Conservation (phyloP, 2,113 vertebrate genomes). For the Madoqua kirkii region DNA sequence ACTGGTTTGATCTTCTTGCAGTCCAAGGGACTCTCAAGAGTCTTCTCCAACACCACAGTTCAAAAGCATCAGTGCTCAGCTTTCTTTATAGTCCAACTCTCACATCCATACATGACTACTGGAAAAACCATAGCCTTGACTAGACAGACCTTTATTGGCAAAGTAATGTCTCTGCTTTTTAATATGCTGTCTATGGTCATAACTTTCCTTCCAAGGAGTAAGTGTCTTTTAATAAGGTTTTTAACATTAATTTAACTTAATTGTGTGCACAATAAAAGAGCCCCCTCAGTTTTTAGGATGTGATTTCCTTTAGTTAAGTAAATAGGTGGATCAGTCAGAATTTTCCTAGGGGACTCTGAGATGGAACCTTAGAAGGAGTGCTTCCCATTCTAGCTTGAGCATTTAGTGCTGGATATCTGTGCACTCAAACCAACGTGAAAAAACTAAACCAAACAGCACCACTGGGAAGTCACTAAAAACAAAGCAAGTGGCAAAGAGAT, state of each 20-base stretch:
- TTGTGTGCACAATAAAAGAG: neutral
- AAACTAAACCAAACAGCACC: neutral
- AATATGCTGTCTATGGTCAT: neutral
- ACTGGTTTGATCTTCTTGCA: neutral
- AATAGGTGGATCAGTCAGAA: neutral
- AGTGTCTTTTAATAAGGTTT: neutral
- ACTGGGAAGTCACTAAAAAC: neutral
- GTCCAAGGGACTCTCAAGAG: neutral
- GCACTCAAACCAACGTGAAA: neutral
- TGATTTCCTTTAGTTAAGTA: neutral
- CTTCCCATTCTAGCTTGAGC: neutral
- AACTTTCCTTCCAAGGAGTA: neutral
- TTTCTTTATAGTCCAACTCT: neutral
- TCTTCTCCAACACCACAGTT: neutral
- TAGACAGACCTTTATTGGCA: neutral
- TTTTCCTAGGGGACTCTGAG: neutral
- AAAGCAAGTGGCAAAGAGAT: neutral
- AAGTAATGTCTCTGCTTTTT: neutral
- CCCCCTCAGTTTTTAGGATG: neutral
- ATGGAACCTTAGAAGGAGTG: neutral
- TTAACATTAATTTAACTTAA: neutral
- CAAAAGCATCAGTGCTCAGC: neutral
- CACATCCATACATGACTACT: neutral
- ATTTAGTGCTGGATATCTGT: neutral
- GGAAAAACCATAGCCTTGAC: neutral